Evolutionary conservation across 1,140 invertebrate species (phyloP), one percentile per base, ranked within the genome.

Genomic region (Cyclina sinensis): DNA sequence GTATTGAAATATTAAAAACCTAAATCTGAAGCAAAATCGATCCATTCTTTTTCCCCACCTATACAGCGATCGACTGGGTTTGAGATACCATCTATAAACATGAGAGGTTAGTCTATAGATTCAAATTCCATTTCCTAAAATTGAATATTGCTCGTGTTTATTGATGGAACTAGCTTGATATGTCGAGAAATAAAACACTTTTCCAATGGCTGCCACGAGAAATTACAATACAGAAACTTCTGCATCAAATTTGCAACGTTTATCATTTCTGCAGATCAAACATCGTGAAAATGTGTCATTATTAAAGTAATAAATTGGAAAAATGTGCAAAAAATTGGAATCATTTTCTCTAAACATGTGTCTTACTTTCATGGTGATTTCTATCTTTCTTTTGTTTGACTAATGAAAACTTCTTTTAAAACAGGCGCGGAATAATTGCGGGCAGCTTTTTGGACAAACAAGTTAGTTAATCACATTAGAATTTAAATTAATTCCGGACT

Each of bases 91-190:
- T 81, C 79, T 57, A 81, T 57, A 81, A 81, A 62, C 54, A 81
- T 3, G 51, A 39, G n/a, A 65, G 57, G 81, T 83, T 65, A 83
- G 78, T 16, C 74, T 59, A 43, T 21, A 39, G 74, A 39, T 80
- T 87, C 74, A 65, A 79, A 80, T 87, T 87, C 24, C 85, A 80
- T 79, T 79, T 70, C 54, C 74, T 79, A 79, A 79, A 87, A 78
- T 87, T 62, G 85, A 87, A 86, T 78, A 48, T 30, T 87, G 84
- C 35, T 27, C 35, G 30, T 62, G 54, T 79, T 76, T 76, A 57
- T 48, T 46, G 51, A 57, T 57, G 43, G 48, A 73, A 57, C 30
- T 21, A 48, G 81, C n/a, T 39, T 68, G 37, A 84, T 86, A 39
- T 39, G 65, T 51, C 30, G 39, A 54, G 83, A 57, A 70, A 86